Evolutionary conservation across 1,140 invertebrate genomes (phyloP), one percentile per base, ranked within the genome.

Genomic region (Pseudomyrmex pallidus): DNA sequence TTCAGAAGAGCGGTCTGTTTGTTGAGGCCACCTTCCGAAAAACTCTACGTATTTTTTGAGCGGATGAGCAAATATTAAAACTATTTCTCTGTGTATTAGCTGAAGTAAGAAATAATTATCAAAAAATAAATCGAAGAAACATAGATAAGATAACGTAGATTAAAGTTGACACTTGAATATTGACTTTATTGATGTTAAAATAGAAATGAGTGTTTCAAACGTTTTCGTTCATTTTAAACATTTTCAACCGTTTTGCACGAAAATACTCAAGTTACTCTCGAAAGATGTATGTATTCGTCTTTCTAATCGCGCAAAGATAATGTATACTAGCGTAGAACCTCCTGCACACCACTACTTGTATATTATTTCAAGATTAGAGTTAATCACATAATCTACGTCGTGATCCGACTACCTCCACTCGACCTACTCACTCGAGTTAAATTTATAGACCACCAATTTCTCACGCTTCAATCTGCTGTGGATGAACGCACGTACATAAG

Each of bases 361-460:
- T 88, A 88, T 88, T 88, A 88, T 88, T 87, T 78, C 84, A 88
- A 88, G 87, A 88, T 88, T 83, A 88, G 61, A 88, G 72, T 82
- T 88, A 88, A 87, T 87, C 87, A 74, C 77, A 82, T 88, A 88
- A 88, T 88, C 86, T 85, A 64, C 70, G 85, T 25, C 22, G 74
- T 87, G 86, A 87, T 87, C 83, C 74, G 67, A 74, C 56, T 54
- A 68, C 66, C 67, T 73, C 25, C 85, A 63, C 80, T 85, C 62
- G 83, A 72, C 73, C 76, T 73, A 73, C 77, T 82, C 82, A 17
- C 64, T 35, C 68, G 52, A 52, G n/a, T 64, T 57, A 85, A 87
- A 88, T 88, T 88, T 87, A 88, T 87, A 77, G 77, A 66, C 12
- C 46, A 22, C 56, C 62, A 56, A 73, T 78, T 35, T 86, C 80